These are phyloP conservation scores for Trimorus sp. DNA, from an alignment of 2,888 invertebrate species.

Conservation along the genomic window DNA sequence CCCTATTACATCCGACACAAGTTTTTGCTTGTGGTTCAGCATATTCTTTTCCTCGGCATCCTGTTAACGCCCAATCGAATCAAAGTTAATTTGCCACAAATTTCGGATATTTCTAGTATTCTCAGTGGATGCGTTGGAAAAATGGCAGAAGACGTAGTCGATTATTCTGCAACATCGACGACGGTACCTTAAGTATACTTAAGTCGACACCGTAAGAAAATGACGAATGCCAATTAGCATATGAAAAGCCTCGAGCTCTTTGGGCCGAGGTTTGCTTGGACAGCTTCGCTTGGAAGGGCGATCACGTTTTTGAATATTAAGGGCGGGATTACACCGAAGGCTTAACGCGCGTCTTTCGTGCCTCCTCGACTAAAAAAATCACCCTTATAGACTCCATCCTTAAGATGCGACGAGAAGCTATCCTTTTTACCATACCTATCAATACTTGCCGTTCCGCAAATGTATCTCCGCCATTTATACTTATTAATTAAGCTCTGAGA, in stretches of 20 bases:
- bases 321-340: constrained; percentile 81
- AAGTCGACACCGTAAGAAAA: constrained; percentile 80
- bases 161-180: constrained; percentile 69
- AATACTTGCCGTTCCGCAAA: constrained; percentile 11
- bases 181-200: constrained; percentile 80
- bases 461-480: no score
- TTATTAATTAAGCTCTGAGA: no score
- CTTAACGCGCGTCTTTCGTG: constrained; percentile 80
- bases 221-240: constrained; percentile 82
- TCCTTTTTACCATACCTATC: constrained; percentile 56
- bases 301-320: constrained; percentile 82
- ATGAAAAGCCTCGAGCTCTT: constrained; percentile 79
- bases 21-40: no score
- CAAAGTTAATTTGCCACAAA: not conserved
- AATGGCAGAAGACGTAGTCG: constrained; percentile 52
- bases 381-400: constrained; percentile 62
- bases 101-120: constrained; percentile 20
- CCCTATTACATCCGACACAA: no score
- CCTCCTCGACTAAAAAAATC: constrained; percentile 69
- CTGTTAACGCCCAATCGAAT: no score
- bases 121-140: constrained; percentile 37
- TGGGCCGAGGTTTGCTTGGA: constrained; percentile 66
- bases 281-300: constrained; percentile 78
- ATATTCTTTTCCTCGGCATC: no score
- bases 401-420: constrained; percentile 44